Conservation (phyloP, 2,888 invertebrate genomes). For the Crioceris asparagi region DNA sequence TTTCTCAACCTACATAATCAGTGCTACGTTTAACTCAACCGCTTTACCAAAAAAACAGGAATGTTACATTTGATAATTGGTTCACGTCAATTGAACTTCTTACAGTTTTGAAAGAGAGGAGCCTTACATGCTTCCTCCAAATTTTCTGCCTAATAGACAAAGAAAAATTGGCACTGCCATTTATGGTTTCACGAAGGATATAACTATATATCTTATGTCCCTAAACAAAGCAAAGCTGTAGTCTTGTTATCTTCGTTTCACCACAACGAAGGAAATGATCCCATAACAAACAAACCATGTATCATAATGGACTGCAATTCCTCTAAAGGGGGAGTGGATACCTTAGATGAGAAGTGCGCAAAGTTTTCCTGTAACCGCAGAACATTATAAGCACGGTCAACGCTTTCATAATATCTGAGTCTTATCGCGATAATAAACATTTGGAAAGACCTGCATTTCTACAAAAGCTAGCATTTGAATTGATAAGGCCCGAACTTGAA, state of each 20-base stretch:
- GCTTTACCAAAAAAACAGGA: constrained; percentile 6
- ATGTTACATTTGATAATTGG: constrained; percentile 11
- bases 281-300: constrained; percentile 7
- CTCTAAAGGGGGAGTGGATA: constrained; percentile 8
- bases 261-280: constrained; percentile 3
- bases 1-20: constrained; percentile 8
- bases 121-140: constrained; percentile 7
- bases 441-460: constrained; percentile 8
- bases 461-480: constrained; percentile 7
- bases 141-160: constrained; percentile 8
- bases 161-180: constrained; percentile 8
- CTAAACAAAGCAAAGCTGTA: constrained; percentile 8
- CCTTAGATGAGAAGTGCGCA: constrained; percentile 8
- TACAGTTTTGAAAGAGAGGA: constrained; percentile 9
- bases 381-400: constrained; percentile 7
- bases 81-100: constrained; percentile 9
- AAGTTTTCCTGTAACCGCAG: constrained; percentile 8
- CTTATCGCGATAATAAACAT: constrained; percentile 5
- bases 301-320: constrained; percentile 9
- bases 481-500: constrained; percentile 7
- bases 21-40: constrained; percentile 8
- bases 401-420: constrained; percentile 6
- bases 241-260: constrained; percentile 8
- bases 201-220: constrained; percentile 9
- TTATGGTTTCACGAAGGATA: constrained; percentile 7